phyloP scores from a whole-genome alignment of 2,113 vertebrate genomes.

The Pica pica region DNA sequence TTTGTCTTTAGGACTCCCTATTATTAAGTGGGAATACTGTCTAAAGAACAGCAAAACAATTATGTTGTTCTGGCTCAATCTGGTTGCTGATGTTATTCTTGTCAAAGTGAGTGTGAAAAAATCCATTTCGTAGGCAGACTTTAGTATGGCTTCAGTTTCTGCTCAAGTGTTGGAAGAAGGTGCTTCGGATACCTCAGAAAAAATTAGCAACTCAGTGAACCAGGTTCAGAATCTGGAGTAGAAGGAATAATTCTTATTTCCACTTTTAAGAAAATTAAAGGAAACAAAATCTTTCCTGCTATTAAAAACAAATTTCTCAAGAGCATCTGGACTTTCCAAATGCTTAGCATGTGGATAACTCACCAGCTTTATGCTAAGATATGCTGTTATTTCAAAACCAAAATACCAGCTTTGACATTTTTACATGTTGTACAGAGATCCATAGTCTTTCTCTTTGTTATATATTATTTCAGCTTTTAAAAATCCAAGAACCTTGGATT shows the following conservation, averaged over 20 bases:
- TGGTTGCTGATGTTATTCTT: not conserved
- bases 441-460: slow-evolving; percentile 8
- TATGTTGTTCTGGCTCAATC: not conserved
- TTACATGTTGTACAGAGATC: not conserved
- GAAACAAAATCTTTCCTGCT: slow-evolving; percentile 14
- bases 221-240: not conserved
- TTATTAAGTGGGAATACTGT: not conserved
- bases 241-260: not conserved
- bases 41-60: not conserved
- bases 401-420: slow-evolving; percentile 46
- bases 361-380: slow-evolving; percentile 48
- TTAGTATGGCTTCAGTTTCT: not conserved
- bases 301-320: slow-evolving; percentile 21
- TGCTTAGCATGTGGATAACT: slow-evolving; percentile 39
- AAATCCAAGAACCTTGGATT: slow-evolving; percentile 10
- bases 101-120: not conserved
- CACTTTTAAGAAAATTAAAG: not conserved
- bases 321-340: slow-evolving; percentile 45
- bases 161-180: not conserved
- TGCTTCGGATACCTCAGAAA: not conserved
- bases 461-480: not conserved
- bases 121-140: not conserved
- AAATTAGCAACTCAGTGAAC: not conserved
- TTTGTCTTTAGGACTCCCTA: not conserved
- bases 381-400: slow-evolving; percentile 26